phyloP scores from a whole-genome alignment of 2,797 vertebrate species.

The Rhinoraja longicauda region DNA sequence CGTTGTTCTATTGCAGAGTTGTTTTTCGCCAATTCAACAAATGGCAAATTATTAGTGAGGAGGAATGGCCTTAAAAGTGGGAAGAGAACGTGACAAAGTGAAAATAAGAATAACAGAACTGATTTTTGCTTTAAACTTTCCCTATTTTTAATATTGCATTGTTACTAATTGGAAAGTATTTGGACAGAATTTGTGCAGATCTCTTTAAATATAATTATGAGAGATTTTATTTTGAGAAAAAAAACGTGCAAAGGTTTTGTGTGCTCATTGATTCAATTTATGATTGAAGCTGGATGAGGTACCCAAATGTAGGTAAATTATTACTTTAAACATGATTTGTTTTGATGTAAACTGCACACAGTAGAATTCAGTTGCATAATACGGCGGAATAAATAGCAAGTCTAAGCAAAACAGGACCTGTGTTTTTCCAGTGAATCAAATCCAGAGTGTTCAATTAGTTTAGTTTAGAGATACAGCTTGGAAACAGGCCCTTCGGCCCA shows the following conservation, averaged over 20 bases:
- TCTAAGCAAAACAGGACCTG: not conserved
- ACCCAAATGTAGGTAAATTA: not conserved
- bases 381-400: not conserved
- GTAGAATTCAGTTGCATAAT: not conserved
- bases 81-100: not conserved
- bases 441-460: no score
- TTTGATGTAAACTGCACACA: not conserved
- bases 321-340: constrained; percentile 21
- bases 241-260: not conserved
- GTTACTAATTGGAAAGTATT: not conserved
- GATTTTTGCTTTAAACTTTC: not conserved
- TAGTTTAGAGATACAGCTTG: no score
- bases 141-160: not conserved
- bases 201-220: not conserved
- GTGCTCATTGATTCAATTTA: not conserved
- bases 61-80: not conserved
- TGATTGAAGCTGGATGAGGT: not conserved
- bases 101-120: not conserved
- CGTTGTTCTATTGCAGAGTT: not conserved
- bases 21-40: not conserved
- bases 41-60: not conserved
- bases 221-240: not conserved
- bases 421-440: not conserved
- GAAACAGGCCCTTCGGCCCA: no score
- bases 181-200: no score